A percentile compares a stretch with the other conserved stretches of the same genome.
phyloP scores from a whole-genome alignment of 2,888 invertebrate species.

The Spodoptera littoralis region DNA sequence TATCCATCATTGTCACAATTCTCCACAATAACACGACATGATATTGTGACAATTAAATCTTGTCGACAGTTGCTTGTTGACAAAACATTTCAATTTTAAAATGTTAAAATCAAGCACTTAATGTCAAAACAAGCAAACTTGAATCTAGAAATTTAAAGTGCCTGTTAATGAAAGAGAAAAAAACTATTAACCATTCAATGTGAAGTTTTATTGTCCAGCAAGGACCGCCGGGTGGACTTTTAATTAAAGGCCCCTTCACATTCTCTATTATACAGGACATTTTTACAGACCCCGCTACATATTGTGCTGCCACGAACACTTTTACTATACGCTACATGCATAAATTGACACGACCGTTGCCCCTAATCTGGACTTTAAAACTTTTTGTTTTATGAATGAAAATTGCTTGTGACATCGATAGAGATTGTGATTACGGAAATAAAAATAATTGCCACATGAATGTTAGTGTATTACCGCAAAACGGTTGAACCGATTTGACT shows the following conservation, averaged over 20 bases:
- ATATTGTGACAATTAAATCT: no score
- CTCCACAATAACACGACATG: no score
- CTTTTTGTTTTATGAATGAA: conserved; percentile 1
- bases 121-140: conserved; percentile 38
- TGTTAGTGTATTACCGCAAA: no score
- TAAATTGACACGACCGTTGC: conserved; percentile 25
- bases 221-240: conserved; percentile 81
- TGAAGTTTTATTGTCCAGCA: conserved; percentile 80
- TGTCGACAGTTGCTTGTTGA: no score
- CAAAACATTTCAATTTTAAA: no score
- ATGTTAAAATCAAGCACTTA: conserved; percentile 1
- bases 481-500: no score
- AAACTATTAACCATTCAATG: conserved; percentile 74
- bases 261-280: conserved; percentile 80
- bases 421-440: conserved; percentile 34
- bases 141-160: conserved; percentile 57
- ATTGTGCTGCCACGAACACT: conserved; percentile 46
- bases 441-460: conserved; percentile 27
- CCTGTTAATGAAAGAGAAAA: conserved; percentile 67
- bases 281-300: conserved; percentile 76
- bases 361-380: conserved; percentile 25
- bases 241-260: conserved; percentile 84
- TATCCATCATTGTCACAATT: no score
- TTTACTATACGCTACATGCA: conserved; percentile 23
- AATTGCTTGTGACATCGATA: conserved; percentile 6